Percentiles rank a stretch among this genome's conserved stretches.
These are phyloP conservation scores for Morus bassanus DNA, from an alignment of 2,797 vertebrate genomes.

Conservation along the genomic window DNA sequence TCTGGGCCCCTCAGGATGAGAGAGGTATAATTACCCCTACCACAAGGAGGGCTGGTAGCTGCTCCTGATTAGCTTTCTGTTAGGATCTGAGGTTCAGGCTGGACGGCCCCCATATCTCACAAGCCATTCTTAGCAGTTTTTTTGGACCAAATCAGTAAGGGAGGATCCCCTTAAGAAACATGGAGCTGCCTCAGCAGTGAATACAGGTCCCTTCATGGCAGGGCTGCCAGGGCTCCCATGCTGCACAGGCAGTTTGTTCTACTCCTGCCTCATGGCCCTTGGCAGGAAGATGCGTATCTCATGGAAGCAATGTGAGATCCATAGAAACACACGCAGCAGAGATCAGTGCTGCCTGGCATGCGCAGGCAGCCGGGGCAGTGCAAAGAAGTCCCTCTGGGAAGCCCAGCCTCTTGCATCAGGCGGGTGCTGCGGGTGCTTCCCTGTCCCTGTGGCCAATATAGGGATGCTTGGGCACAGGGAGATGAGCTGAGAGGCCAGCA, in stretches of 20 bases:
- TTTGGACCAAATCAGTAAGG: background rate
- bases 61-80: background rate
- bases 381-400: background rate
- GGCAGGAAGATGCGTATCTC: background rate
- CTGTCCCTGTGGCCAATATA: background rate
- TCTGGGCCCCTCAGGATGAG: background rate
- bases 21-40: background rate
- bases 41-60: background rate
- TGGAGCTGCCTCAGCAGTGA: background rate
- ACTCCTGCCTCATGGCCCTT: background rate
- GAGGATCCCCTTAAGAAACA: background rate
- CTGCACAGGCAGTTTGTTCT: background rate
- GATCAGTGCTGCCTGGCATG: background rate
- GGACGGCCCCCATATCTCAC: background rate
- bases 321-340: accelerated
- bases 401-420: background rate
- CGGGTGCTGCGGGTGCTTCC: background rate
- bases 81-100: background rate
- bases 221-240: background rate
- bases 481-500: background rate
- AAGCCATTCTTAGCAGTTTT: background rate
- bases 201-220: background rate
- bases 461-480: background rate
- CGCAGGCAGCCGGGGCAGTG: background rate
- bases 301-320: background rate